Evolutionary conservation across 2,113 vertebrate genomes (phyloP).

Genomic region (Notiomystis cincta): DNA sequence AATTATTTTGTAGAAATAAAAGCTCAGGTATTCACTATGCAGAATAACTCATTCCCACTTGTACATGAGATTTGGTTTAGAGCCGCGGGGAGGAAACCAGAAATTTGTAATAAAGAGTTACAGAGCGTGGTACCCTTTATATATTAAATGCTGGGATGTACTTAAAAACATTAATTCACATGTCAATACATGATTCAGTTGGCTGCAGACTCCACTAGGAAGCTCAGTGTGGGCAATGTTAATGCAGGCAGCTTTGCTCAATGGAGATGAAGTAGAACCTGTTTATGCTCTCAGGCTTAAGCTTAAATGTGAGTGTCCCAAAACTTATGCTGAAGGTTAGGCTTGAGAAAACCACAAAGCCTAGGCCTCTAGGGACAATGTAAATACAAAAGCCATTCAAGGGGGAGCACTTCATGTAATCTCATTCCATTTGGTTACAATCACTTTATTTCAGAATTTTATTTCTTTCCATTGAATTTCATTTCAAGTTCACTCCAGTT

Average conservation of each 20-base stretch:
- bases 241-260: not conserved
- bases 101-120: not conserved
- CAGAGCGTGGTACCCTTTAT: not conserved
- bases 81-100: not conserved
- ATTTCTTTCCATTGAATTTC: not conserved
- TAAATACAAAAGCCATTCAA: not conserved
- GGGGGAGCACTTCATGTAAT: not conserved
- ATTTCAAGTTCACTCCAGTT: not conserved
- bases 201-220: not conserved
- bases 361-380: not conserved
- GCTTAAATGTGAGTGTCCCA: not conserved
- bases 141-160: not conserved
- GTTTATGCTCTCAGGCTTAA: not conserved
- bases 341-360: not conserved
- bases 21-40: not conserved
- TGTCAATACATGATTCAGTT: not conserved
- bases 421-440: not conserved
- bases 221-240: not conserved
- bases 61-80: conserved; percentile 9
- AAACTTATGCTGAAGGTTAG: not conserved
- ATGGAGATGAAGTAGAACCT: not conserved
- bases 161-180: not conserved
- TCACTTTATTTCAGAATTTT: too few relatives aligned
- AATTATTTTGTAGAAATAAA: conserved; percentile 17
- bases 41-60: not conserved